Evolutionary conservation across 2,113 vertebrate species (phyloP).

Genomic region (Macquaria ambigua): DNA sequence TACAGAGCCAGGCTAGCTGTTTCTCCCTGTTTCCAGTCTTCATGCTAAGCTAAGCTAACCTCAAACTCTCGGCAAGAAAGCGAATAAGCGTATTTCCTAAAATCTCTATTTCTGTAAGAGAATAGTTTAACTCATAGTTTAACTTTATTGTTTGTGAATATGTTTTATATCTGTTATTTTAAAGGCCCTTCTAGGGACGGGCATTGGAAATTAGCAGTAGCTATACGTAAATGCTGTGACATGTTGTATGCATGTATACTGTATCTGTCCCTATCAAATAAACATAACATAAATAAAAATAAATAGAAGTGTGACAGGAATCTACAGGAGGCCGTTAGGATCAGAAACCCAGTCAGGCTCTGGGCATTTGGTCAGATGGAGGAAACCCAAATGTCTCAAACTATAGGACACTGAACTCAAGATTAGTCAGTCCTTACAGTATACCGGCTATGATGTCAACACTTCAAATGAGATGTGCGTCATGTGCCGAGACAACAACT

Average conservation of each 20-base stretch:
- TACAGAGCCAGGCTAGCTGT: not conserved
- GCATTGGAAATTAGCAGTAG: no score
- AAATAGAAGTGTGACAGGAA: not conserved
- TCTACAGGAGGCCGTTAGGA: not conserved
- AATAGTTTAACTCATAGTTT: no score
- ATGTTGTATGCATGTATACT: no score
- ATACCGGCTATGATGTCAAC: slow-evolving; percentile 24
- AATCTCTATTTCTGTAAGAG: not conserved
- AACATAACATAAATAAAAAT: no score
- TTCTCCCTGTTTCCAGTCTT: not conserved
- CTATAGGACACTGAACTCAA: not conserved
- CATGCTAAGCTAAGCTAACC: slow-evolving; percentile 14
- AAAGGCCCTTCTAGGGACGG: no score
- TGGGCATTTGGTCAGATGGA: slow-evolving; percentile 10
- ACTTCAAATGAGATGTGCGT: slow-evolving; percentile 32
- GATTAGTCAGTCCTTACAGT: slow-evolving; percentile 16
- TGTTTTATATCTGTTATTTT: no score
- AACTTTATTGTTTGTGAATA: no score
- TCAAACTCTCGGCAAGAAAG: not conserved
- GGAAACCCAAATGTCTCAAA: slow-evolving; percentile 5
- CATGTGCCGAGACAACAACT: slow-evolving; percentile 29
- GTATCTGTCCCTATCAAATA: no score
- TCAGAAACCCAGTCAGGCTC: slow-evolving; percentile 11
- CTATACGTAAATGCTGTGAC: no score
- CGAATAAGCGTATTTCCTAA: not conserved